phyloP scores from a whole-genome alignment of 2,113 vertebrate genomes.

The Spea multiplicata region DNA sequence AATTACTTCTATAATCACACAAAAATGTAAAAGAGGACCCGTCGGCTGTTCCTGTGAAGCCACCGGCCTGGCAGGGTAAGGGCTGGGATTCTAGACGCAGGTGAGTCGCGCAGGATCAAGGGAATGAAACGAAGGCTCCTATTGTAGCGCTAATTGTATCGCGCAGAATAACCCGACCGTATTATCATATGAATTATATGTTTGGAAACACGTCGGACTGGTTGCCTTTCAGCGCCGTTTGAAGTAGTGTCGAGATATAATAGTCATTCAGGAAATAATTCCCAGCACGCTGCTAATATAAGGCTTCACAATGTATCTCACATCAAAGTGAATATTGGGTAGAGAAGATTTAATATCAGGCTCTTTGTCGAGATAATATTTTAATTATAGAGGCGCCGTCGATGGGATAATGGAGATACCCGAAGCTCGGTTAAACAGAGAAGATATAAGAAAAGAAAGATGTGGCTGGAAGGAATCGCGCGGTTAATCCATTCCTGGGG shows the following conservation, averaged over 20 bases:
- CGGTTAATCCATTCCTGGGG: not conserved
- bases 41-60: too few species aligned
- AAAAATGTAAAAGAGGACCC: too few species aligned
- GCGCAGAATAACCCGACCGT: not conserved
- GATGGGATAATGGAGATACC: not conserved
- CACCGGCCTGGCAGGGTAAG: too few species aligned
- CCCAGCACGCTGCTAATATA: not conserved
- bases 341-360: not conserved
- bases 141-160: conserved; percentile 2
- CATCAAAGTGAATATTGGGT: not conserved
- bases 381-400: not conserved
- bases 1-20: too few species aligned
- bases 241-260: not conserved
- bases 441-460: not conserved
- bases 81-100: too few species aligned
- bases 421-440: not conserved
- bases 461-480: not conserved
- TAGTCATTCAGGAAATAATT: not conserved
- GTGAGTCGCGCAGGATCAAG: too few species aligned
- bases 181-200: conserved; percentile 15
- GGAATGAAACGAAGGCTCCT: not conserved
- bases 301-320: not conserved
- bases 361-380: not conserved
- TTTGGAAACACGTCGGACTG: not conserved
- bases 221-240: not conserved